Percentiles rank a stretch among this genome's conserved stretches.
phyloP scores from a whole-genome alignment of 2,888 invertebrate species.

The Pristionchus exspectatus region DNA sequence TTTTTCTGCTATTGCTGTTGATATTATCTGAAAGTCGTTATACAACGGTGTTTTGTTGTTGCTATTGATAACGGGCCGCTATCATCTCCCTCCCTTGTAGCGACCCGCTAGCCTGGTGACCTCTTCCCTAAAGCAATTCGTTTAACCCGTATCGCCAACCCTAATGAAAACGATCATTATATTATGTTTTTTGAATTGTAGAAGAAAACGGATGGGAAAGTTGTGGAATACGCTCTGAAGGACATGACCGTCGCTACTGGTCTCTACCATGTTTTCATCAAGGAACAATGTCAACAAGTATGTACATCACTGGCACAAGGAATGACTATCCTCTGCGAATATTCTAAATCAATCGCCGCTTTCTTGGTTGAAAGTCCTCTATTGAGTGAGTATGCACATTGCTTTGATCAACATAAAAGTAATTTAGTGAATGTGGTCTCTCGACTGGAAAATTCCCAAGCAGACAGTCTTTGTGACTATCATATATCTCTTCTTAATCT shows the following conservation, averaged over 20 bases:
- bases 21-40: too few species aligned
- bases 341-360: background rate
- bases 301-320: background rate
- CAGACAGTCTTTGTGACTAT: background rate
- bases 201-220: slow-evolving; percentile 18
- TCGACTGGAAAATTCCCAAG: background rate
- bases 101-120: too few species aligned
- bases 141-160: too few species aligned
- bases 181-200: background rate
- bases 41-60: too few species aligned
- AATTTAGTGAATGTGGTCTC: background rate
- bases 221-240: background rate
- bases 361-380: slow-evolving; percentile 3
- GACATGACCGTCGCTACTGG: background rate
- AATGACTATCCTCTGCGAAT: background rate
- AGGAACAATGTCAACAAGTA: background rate
- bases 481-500: background rate
- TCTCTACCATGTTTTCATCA: background rate
- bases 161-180: too few species aligned
- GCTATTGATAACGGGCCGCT: too few species aligned
- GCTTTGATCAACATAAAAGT: background rate
- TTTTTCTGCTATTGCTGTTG: too few species aligned
- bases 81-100: too few species aligned
- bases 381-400: background rate
- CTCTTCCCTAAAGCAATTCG: too few species aligned